phyloP scores from a whole-genome alignment of 2,888 invertebrate species.

The Chymomyza procnemis region DNA sequence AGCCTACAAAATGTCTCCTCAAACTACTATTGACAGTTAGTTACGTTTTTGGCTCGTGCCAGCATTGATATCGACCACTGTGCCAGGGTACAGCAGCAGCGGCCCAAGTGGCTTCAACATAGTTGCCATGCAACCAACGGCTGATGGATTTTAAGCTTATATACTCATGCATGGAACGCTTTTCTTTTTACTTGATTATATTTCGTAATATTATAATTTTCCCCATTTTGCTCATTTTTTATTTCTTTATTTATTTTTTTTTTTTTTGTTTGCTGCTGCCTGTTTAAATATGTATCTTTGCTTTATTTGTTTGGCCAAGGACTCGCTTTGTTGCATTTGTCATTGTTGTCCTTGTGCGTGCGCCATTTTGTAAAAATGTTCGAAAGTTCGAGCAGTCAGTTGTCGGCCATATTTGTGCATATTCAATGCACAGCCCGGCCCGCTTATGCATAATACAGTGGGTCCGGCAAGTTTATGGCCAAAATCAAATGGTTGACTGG shows the following conservation, averaged over 20 bases:
- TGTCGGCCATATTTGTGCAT: not conserved
- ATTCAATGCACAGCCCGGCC: not conserved
- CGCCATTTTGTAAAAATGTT: not conserved
- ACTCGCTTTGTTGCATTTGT: slow-evolving; percentile 9
- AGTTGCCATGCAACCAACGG: slow-evolving; percentile 44
- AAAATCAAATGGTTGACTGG: slow-evolving; percentile 15
- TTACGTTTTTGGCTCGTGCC: too few relatives aligned
- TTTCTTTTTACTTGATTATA: slow-evolving; percentile 57
- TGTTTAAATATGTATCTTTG: slow-evolving; percentile 12
- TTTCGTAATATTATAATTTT: slow-evolving; percentile 50
- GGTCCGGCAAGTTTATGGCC: not conserved
- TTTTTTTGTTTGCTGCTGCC: slow-evolving; percentile 9
- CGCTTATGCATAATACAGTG: slow-evolving; percentile 35
- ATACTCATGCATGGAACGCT: slow-evolving; percentile 23
- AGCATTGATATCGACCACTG: slow-evolving; percentile 22
- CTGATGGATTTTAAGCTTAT: slow-evolving; percentile 42
- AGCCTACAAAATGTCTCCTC: too few relatives aligned
- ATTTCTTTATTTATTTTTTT: slow-evolving; percentile 1
- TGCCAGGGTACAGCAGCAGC: slow-evolving; percentile 16
- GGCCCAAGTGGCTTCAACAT: slow-evolving; percentile 18
- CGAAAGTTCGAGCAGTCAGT: not conserved
- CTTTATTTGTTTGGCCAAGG: not conserved
- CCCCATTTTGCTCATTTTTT: not conserved
- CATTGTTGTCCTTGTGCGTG: too few relatives aligned
- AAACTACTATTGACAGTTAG: too few relatives aligned